Conservation (phyloP, 2,113 vertebrate genomes). For the Struthio camelus region DNA sequence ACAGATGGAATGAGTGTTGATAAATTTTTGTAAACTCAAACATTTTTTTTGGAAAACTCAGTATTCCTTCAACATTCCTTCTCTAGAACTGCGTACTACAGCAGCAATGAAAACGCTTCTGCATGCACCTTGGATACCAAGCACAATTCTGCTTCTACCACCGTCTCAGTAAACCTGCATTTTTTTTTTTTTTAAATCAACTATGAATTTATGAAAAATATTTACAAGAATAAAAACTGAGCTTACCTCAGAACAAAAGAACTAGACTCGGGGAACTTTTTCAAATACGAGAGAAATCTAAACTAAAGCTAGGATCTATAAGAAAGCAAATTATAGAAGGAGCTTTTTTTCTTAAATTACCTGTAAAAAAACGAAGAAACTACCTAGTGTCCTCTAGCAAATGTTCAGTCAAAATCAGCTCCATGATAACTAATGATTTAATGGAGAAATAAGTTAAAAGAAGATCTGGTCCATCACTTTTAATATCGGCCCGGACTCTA, state of each 20-base stretch:
- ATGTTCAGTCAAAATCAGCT: neutral
- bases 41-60: neutral
- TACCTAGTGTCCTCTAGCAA: neutral
- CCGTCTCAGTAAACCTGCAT: neutral
- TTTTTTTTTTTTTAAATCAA: neutral
- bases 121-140: neutral
- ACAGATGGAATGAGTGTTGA: neutral
- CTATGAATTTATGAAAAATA: neutral
- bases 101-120: neutral
- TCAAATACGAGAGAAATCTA: neutral
- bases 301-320: neutral
- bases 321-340: neutral
- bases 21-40: neutral
- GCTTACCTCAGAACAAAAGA: neutral
- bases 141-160: neutral
- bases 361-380: neutral
- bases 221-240: neutral
- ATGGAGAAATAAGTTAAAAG: neutral
- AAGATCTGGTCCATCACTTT: neutral
- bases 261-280: neutral
- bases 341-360: neutral
- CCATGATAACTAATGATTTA: neutral
- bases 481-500: neutral
- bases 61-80: neutral
- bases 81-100: neutral